phyloP scores from a whole-genome alignment of 1,140 invertebrate species.

The Nasonia vitripennis region DNA sequence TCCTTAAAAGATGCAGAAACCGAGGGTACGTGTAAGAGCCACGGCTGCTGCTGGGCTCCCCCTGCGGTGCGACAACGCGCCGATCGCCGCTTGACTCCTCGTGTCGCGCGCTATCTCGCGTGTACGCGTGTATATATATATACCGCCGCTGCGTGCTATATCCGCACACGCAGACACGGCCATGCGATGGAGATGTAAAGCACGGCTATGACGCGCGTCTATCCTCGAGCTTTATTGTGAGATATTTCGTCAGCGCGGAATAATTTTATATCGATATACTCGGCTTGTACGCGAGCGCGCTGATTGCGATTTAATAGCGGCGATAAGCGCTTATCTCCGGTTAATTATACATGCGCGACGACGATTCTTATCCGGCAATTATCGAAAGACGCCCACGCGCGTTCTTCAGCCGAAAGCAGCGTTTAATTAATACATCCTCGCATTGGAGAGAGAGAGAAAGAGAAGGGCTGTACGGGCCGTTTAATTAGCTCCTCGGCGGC shows the following conservation, averaged over 20 bases:
- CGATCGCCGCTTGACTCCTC: constrained; percentile 34
- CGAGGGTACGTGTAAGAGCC: not conserved
- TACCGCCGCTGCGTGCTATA: not conserved
- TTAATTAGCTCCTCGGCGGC: constrained; percentile 38
- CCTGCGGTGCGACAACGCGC: constrained; percentile 47
- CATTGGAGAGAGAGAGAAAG: too few relatives aligned
- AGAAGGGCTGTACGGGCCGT: not conserved
- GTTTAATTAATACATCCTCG: constrained; percentile 45
- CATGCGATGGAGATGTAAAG: constrained; percentile 12
- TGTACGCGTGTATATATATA: not conserved
- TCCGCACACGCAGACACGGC: not conserved
- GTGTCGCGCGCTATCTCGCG: not conserved
- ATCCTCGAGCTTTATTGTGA: not conserved
- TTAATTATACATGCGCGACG: constrained; percentile 21
- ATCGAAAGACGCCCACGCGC: not conserved
- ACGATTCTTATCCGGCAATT: constrained; percentile 6
- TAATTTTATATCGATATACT: not conserved
- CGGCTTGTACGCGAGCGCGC: not conserved
- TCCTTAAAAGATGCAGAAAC: constrained; percentile 1
- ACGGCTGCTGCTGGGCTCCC: constrained; percentile 30
- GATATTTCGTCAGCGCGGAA: not conserved
- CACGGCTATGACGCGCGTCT: not conserved
- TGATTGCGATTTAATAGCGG: constrained; percentile 40
- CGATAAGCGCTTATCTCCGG: constrained; percentile 41
- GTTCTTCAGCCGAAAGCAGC: not conserved